Conservation (phyloP, 2,888 invertebrate genomes). For the Drosophila algonquin region DNA sequence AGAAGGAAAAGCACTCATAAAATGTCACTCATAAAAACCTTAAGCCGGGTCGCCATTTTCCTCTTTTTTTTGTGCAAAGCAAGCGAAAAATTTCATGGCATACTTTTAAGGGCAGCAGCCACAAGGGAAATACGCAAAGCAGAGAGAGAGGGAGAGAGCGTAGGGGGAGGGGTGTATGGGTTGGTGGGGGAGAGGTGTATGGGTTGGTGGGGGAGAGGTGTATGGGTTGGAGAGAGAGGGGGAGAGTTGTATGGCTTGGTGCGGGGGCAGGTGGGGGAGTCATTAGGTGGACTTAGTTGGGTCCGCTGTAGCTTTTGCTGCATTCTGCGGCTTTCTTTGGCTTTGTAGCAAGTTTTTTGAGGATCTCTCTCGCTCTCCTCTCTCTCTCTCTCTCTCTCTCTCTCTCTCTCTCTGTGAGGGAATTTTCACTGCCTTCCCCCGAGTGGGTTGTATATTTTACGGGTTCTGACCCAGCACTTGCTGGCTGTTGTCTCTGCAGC, state of each 20-base stretch:
- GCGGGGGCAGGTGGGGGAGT: background rate
- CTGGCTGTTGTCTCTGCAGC: conserved; percentile 28
- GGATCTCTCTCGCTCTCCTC: background rate
- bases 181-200: too few relatives aligned
- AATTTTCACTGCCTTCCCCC: background rate
- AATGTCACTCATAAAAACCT: conserved; percentile 20
- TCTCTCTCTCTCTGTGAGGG: background rate
- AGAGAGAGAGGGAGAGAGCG: background rate
- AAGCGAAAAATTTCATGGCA: conserved; percentile 17
- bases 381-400: too few relatives aligned
- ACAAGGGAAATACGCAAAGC: conserved; percentile 11
- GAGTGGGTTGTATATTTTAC: conserved; percentile 13
- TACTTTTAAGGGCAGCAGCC: background rate
- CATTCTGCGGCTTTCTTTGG: conserved; percentile 1
- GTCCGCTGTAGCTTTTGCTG: conserved; percentile 9
- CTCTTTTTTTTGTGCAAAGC: conserved; percentile 36
- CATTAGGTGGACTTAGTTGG: conserved; percentile 27
- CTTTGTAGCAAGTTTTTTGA: background rate
- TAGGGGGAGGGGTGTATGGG: background rate
- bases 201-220: background rate
- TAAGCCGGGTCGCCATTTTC: conserved; percentile 16
- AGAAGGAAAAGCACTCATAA: background rate
- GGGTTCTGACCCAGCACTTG: conserved; percentile 10
- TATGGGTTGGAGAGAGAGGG: too few relatives aligned
- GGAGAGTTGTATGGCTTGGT: background rate